A percentile compares a stretch with the other conserved stretches of the same genome.
Conservation (phyloP, 2,797 vertebrate species). For the Acipenser transmontanus region DNA sequence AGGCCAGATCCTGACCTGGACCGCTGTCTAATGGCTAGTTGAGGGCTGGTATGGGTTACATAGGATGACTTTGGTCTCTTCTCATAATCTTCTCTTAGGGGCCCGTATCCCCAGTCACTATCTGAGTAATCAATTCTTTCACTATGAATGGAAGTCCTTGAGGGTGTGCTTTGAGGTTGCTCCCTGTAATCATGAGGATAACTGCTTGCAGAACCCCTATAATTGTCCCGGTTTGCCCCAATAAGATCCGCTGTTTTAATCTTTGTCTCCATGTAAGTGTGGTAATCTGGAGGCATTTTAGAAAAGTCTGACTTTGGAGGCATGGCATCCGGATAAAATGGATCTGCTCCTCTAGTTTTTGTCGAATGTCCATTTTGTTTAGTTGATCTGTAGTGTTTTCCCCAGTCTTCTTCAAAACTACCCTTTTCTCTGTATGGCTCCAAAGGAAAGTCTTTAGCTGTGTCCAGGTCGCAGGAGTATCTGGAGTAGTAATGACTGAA, state of each 20-base stretch:
- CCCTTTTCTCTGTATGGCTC: slow-evolving; percentile 65
- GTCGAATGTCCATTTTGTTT: slow-evolving; percentile 83
- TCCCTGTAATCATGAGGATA: slow-evolving; percentile 86
- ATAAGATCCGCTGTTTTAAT: slow-evolving; percentile 63
- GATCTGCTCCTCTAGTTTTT: slow-evolving; percentile 65
- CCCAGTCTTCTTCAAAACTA: slow-evolving; percentile 67
- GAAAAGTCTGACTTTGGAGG: slow-evolving; percentile 75
- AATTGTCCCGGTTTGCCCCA: slow-evolving; percentile 76
- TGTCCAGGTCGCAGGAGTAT: slow-evolving; percentile 86
- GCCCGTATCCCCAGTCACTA: slow-evolving; percentile 74
- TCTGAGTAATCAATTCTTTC: slow-evolving; percentile 82
- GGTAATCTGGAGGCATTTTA: slow-evolving; percentile 80
- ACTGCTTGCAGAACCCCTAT: slow-evolving; percentile 72
- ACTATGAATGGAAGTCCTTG: slow-evolving; percentile 74
- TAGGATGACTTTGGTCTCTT: slow-evolving; percentile 92
- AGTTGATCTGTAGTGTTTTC: slow-evolving; percentile 68
- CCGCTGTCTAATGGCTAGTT: slow-evolving; percentile 85
- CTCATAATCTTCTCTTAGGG: slow-evolving; percentile 79
- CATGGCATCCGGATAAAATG: slow-evolving; percentile 80
- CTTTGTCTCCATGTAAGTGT: slow-evolving; percentile 76
- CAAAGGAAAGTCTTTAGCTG: slow-evolving; percentile 62
- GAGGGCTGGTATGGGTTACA: slow-evolving; percentile 80
- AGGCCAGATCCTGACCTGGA: slow-evolving; percentile 89
- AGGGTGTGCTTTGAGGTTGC: slow-evolving; percentile 71
- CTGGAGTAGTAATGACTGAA: slow-evolving; percentile 81